These are phyloP conservation scores for Tichodroma muraria DNA, from an alignment of 2,113 vertebrate species.

Conservation along the genomic window DNA sequence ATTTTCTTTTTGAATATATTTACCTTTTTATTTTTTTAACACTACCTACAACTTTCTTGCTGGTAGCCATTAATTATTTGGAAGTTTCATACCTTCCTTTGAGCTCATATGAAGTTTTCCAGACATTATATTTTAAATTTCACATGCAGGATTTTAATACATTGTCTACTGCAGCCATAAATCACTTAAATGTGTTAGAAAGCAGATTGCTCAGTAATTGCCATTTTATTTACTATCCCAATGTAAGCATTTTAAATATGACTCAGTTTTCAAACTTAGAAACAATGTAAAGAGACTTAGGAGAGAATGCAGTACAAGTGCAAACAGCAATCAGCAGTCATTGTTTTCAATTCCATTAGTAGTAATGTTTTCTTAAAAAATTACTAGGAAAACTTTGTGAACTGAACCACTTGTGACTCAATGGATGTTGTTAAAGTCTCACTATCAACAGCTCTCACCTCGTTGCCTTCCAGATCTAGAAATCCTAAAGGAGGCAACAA, in stretches of 20 bases:
- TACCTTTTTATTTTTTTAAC: neutral
- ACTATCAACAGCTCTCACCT: neutral
- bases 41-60: neutral
- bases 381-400: neutral
- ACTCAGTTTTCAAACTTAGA: slow-evolving; percentile 4
- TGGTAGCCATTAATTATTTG: neutral
- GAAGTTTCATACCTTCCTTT: neutral
- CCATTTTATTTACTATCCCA: slow-evolving; percentile 24
- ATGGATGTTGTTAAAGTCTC: neutral
- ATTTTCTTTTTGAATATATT: neutral
- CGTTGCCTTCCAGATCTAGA: neutral
- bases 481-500: neutral
- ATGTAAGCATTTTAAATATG: neutral
- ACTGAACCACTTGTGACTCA: neutral
- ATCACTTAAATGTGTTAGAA: neutral
- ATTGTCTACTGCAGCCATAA: neutral
- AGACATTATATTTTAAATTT: neutral
- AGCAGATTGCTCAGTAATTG: slow-evolving; percentile 16
- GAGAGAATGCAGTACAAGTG: neutral
- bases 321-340: neutral
- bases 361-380: neutral
- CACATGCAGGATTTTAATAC: neutral
- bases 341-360: neutral
- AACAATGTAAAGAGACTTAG: neutral
- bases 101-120: neutral